A percentile compares a stretch with the other conserved stretches of the same genome.
Conservation (phyloP, 2,113 vertebrate genomes). For the Ceuthmochares aereus region DNA sequence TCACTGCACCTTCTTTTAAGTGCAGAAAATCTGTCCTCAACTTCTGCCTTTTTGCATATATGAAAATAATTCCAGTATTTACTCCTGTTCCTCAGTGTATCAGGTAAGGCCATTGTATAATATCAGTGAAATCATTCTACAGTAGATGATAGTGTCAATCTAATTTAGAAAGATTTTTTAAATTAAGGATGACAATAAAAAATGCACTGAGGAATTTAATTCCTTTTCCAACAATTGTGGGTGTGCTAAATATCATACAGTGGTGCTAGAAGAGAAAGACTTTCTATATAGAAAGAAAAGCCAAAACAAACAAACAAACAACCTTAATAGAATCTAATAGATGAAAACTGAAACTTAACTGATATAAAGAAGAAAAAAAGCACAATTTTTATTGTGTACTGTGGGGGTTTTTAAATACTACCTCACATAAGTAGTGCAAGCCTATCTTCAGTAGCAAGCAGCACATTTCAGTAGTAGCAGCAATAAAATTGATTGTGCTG, state of each 20-base stretch:
- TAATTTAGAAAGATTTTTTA: not conserved
- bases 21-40: not conserved
- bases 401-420: not conserved
- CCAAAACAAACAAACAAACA: not conserved
- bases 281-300: not conserved
- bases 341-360: not conserved
- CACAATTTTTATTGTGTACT: not conserved
- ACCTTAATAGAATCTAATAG: not conserved
- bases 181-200: not conserved
- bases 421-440: not conserved
- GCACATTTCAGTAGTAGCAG: not conserved
- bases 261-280: not conserved
- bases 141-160: not conserved
- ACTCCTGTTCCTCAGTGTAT: not conserved
- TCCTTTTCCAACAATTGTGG: not conserved
- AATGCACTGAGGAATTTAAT: not conserved
- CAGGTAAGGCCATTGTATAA: not conserved
- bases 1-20: not conserved
- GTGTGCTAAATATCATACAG: not conserved
- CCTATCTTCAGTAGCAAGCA: not conserved
- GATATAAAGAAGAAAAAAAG: not conserved
- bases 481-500: not conserved
- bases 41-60: not conserved
- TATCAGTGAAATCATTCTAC: not conserved
- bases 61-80: not conserved